phyloP scores from a whole-genome alignment of 2,797 vertebrate species.

The Salarias fasciatus region DNA sequence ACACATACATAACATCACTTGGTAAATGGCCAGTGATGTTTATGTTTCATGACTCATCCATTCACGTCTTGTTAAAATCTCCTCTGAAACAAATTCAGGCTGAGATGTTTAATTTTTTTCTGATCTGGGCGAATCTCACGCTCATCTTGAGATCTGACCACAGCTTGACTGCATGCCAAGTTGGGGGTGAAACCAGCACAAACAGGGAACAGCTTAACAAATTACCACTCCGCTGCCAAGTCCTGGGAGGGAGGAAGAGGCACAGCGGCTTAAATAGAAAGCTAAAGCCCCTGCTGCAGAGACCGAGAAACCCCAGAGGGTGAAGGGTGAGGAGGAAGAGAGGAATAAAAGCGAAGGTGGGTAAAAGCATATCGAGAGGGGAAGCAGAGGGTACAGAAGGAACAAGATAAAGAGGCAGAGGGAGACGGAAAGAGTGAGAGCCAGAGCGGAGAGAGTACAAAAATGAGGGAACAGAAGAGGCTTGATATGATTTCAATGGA shows the following conservation, averaged over 20 bases:
- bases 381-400: constrained; percentile 62
- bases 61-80: constrained; percentile 16
- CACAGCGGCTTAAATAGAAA: constrained; percentile 60
- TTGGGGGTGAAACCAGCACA: constrained; percentile 45
- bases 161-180: constrained; percentile 67
- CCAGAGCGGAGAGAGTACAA: constrained; percentile 73
- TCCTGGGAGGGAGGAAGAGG: constrained; percentile 64
- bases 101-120: constrained; percentile 36
- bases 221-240: constrained; percentile 68
- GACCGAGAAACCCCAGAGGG: constrained; percentile 67
- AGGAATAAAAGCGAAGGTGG: constrained; percentile 63
- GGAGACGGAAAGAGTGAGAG: constrained; percentile 73
- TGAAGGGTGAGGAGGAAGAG: constrained; percentile 61
- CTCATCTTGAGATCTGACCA: constrained; percentile 63
- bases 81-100: constrained; percentile 30
- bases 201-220: constrained; percentile 73
- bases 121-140: constrained; percentile 44
- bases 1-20: constrained; percentile 8
- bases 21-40: constrained; percentile 19
- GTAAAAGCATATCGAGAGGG: constrained; percentile 59
- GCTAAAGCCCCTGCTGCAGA: constrained; percentile 62
- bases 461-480: constrained; percentile 88
- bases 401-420: constrained; percentile 64
- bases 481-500: constrained; percentile 94
- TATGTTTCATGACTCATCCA: constrained; percentile 14